Evolutionary conservation across 2,888 invertebrate species (phyloP).

Genomic region (Falcaria lacertinaria): DNA sequence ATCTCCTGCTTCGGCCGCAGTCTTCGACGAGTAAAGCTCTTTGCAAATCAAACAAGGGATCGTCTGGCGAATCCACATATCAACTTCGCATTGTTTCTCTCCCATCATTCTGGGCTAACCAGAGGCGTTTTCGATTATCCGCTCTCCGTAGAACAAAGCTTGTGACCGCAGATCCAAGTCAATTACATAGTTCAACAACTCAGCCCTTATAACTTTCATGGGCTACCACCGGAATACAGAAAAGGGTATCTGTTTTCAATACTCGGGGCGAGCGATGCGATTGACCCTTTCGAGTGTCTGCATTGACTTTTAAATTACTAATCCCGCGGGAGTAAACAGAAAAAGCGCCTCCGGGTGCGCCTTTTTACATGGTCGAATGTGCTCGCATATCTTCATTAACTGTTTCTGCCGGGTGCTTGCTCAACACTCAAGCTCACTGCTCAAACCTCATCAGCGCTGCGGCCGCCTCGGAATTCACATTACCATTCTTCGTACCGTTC

Average conservation of each 20-base stretch:
- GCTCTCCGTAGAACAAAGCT: slow-evolving; percentile 74
- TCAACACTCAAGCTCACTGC: slow-evolving; percentile 45
- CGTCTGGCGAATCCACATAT: slow-evolving; percentile 74
- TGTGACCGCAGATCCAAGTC: slow-evolving; percentile 77
- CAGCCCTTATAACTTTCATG: slow-evolving; percentile 79
- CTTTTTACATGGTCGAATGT: slow-evolving; percentile 73
- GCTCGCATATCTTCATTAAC: slow-evolving; percentile 76
- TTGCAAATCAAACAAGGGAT: slow-evolving; percentile 77
- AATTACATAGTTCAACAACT: slow-evolving; percentile 80
- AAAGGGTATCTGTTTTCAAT: slow-evolving; percentile 79
- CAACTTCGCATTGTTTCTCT: slow-evolving; percentile 76
- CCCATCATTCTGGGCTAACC: slow-evolving; percentile 70
- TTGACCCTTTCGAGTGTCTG: slow-evolving; percentile 79
- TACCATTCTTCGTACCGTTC: slow-evolving; percentile 24
- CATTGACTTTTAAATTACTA: slow-evolving; percentile 81
- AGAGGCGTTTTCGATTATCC: slow-evolving; percentile 78
- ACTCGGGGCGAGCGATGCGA: slow-evolving; percentile 67
- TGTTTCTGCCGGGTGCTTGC: slow-evolving; percentile 54
- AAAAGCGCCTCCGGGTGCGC: slow-evolving; percentile 58
- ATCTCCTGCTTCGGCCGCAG: slow-evolving; percentile 69
- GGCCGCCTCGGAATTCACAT: slow-evolving; percentile 35
- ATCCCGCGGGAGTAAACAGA: slow-evolving; percentile 75
- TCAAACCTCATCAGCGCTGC: slow-evolving; percentile 17
- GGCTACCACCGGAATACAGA: slow-evolving; percentile 76
- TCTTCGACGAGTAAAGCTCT: slow-evolving; percentile 72